Base-by-base conservation (phyloP, 1,140 invertebrate species). In the Leptopilina clavipes region DNA sequence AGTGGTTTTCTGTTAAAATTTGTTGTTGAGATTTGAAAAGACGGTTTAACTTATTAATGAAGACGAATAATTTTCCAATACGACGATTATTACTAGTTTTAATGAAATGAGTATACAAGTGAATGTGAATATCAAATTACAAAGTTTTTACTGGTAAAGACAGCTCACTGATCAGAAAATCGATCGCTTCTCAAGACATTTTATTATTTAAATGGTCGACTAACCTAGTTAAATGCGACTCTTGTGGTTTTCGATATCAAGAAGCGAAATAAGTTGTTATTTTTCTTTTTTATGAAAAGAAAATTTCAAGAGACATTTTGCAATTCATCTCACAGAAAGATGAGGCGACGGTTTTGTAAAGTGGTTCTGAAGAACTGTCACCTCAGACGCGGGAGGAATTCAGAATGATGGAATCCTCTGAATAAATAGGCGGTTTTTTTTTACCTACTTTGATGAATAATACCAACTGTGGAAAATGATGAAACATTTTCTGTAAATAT, bases 161-260 rank as follows among this genome's bases (percentile, higher is more conserved):
- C 59, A 65, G 59, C 59, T 65, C 59, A 65, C 59, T 31, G 59
- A 65, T 65, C 59, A n/a, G 59, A 31, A 65, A 65, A 31, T 31
- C 59, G 59, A 65, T 65, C 59, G 59, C 25, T 65, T 65, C 59
- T 65, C 22, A 3, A n/a, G 59, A 65, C 59, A 65, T 65, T 65
- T 65, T 31, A 65, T 65, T 65, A 65, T 31, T 65, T 65, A 65
- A 65, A 65, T 65, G 59, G 59, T 65, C 59, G 59, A 65, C 22
- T 65, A 65, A 65, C 59, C 59, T 65, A 65, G 22, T 65, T 65
- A 65, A 65, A 31, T 17, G 48, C n/a, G 14, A n/a, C n/a, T 1
- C 2, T 65, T 65, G 59, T 37, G 22, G 59, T 65, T 65, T 31
- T 65, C 25, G 22, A 65, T 65, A 65, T 25, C 22, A 65, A 65